Percentiles rank a stretch among this genome's conserved stretches.
Evolutionary conservation across 2,888 invertebrate species (phyloP).

Genomic region (Stictocephala bisonia): DNA sequence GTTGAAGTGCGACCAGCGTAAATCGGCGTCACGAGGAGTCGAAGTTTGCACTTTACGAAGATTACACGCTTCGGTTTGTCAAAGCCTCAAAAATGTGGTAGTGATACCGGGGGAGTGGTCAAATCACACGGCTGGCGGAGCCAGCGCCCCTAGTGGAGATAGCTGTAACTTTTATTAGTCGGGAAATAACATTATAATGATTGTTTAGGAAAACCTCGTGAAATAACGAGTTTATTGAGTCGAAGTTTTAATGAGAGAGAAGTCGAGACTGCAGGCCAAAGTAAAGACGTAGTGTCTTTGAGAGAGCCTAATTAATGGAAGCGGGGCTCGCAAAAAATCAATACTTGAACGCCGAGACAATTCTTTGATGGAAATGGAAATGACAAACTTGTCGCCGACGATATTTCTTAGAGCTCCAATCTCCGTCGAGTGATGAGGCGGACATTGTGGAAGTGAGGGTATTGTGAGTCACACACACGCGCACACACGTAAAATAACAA

Average conservation of each 20-base stretch:
- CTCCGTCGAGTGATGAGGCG: slow-evolving; percentile 32
- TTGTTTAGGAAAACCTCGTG: slow-evolving; percentile 39
- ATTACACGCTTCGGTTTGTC: slow-evolving; percentile 26
- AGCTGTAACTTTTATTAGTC: neutral
- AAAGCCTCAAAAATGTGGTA: too few species aligned
- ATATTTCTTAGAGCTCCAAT: slow-evolving; percentile 19
- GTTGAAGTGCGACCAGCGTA: too few species aligned
- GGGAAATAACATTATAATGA: slow-evolving; percentile 29
- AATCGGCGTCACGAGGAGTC: too few species aligned
- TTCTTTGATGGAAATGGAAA: slow-evolving; percentile 43
- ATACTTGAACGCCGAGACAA: slow-evolving; percentile 40
- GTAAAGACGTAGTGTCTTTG: slow-evolving; percentile 39
- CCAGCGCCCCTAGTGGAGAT: neutral
- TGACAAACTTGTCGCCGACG: slow-evolving; percentile 26
- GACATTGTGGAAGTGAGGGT: slow-evolving; percentile 17
- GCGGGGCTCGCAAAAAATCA: slow-evolving; percentile 39
- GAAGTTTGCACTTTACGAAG: neutral
- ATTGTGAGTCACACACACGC: neutral
- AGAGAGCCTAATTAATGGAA: slow-evolving; percentile 35
- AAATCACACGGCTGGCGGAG: slow-evolving; percentile 8
- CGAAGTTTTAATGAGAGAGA: slow-evolving; percentile 41
- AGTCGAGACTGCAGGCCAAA: slow-evolving; percentile 39
- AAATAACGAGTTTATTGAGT: slow-evolving; percentile 43
- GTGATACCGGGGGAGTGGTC: too few species aligned
- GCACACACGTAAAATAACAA: neutral